A percentile compares a stretch with the other conserved stretches of the same genome.
phyloP scores from a whole-genome alignment of 1,140 invertebrate genomes.

The Drosophila oshimai region DNA sequence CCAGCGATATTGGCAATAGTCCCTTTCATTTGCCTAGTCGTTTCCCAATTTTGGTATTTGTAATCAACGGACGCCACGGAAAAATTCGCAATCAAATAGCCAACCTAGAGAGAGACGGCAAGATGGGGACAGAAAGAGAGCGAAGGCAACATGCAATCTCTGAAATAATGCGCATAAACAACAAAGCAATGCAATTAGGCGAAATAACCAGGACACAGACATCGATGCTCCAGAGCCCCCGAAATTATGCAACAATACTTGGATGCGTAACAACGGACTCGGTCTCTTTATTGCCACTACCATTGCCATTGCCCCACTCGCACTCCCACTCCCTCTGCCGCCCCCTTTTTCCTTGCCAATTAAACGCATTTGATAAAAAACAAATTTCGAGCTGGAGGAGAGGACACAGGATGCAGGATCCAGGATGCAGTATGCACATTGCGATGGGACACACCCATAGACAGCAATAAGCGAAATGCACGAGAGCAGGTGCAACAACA shows the following conservation, averaged over 20 bases:
- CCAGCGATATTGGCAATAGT: slow-evolving; percentile 16
- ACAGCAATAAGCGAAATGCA: slow-evolving; percentile 27
- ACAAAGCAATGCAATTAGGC: slow-evolving; percentile 56
- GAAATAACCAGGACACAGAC: slow-evolving; percentile 5
- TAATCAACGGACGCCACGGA: slow-evolving; percentile 18
- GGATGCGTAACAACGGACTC: slow-evolving; percentile 2
- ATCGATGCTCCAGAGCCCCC: slow-evolving; percentile 1
- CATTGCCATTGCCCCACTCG: neutral
- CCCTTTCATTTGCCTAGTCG: slow-evolving; percentile 2
- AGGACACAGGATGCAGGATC: slow-evolving; percentile 4
- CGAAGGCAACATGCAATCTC: slow-evolving; percentile 40
- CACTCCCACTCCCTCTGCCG: neutral
- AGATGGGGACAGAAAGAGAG: neutral
- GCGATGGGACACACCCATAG: slow-evolving; percentile 22
- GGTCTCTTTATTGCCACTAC: slow-evolving; percentile 2
- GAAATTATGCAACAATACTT: slow-evolving; percentile 52
- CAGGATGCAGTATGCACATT: slow-evolving; percentile 20
- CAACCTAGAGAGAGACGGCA: neutral
- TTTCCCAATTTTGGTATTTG: slow-evolving; percentile 30
- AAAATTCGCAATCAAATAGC: slow-evolving; percentile 28
- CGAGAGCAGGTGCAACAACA: slow-evolving; percentile 30
- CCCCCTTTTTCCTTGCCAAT: slow-evolving; percentile 60
- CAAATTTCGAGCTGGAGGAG: slow-evolving; percentile 30
- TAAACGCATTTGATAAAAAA: slow-evolving; percentile 76
- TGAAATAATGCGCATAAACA: slow-evolving; percentile 44